phyloP scores from a whole-genome alignment of 2,888 invertebrate species.

The Onchidella celtica region DNA sequence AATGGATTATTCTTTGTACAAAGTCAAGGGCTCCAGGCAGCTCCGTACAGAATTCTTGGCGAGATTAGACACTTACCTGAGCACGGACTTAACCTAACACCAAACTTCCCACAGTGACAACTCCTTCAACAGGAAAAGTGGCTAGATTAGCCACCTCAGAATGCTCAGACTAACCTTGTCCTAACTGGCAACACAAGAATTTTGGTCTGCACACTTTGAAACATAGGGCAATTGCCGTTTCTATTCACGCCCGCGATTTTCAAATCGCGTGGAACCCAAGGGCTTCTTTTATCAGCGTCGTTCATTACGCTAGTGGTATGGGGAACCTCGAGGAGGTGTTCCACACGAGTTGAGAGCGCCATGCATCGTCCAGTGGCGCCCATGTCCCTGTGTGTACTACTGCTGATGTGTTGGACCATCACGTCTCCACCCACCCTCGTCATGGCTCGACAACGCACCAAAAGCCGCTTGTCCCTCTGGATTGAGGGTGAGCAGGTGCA shows the following conservation, averaged over 20 bases:
- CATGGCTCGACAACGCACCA: slow-evolving; percentile 31
- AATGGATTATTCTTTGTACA: too few species aligned
- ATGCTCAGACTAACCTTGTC: not conserved
- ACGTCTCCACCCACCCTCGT: slow-evolving; percentile 28
- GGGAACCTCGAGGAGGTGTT: slow-evolving; percentile 2
- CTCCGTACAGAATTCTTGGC: not conserved
- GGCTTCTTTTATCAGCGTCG: not conserved
- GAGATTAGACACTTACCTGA: slow-evolving; percentile 8
- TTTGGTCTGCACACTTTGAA: not conserved
- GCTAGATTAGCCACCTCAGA: not conserved
- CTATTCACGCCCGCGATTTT: slow-evolving; percentile 28
- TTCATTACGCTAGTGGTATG: slow-evolving; percentile 38
- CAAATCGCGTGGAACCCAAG: slow-evolving; percentile 30
- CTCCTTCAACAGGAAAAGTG: slow-evolving; percentile 3
- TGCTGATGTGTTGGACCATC: slow-evolving; percentile 35
- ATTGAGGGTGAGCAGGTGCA: slow-evolving; percentile 40
- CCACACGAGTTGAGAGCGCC: slow-evolving; percentile 26
- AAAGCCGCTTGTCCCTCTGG: slow-evolving; percentile 35
- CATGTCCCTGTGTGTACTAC: slow-evolving; percentile 36
- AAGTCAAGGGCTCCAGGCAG: slow-evolving; percentile 19
- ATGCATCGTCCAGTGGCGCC: slow-evolving; percentile 38
- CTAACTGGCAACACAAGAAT: slow-evolving; percentile 26
- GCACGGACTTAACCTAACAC: slow-evolving; percentile 30
- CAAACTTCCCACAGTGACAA: not conserved
- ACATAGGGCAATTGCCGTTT: slow-evolving; percentile 24